phyloP scores from a whole-genome alignment of 2,797 vertebrate species.

The Rhinatrema bivittatum region DNA sequence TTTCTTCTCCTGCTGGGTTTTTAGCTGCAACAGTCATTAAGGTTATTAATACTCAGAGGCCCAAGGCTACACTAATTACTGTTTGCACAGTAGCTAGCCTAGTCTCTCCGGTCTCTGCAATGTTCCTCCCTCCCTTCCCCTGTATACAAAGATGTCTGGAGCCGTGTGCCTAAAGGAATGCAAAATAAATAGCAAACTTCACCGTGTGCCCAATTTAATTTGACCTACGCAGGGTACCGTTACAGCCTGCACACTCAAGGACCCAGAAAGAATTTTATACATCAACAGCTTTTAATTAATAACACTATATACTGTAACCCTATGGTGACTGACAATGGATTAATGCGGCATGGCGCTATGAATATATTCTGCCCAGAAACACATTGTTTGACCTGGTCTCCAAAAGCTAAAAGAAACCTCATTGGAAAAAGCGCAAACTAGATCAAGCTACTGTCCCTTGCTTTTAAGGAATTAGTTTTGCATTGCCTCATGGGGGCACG shows the following conservation, averaged over 20 bases:
- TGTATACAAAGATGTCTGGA: neutral
- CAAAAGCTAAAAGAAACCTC: too few relatives aligned
- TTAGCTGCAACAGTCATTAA: accelerated
- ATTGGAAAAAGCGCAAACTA: too few relatives aligned
- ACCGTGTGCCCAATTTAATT: neutral
- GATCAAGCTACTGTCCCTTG: too few relatives aligned
- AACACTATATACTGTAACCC: too few relatives aligned
- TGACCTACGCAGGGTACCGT: neutral
- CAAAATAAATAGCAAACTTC: neutral
- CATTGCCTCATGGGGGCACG: too few relatives aligned
- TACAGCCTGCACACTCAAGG: neutral
- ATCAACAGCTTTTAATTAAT: neutral
- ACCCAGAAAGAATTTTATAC: accelerated
- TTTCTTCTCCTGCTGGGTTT: neutral
- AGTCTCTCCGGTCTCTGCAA: neutral
- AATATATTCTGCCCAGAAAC: too few relatives aligned
- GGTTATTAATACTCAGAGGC: neutral
- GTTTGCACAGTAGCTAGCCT: neutral
- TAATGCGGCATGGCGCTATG: too few relatives aligned
- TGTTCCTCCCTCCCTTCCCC: neutral
- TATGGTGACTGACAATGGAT: too few relatives aligned
- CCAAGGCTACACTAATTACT: neutral
- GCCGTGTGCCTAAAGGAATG: neutral
- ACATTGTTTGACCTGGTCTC: too few relatives aligned
- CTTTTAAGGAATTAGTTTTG: too few relatives aligned